Conservation (phyloP, 2,888 invertebrate genomes). For the Folsomia candida region DNA sequence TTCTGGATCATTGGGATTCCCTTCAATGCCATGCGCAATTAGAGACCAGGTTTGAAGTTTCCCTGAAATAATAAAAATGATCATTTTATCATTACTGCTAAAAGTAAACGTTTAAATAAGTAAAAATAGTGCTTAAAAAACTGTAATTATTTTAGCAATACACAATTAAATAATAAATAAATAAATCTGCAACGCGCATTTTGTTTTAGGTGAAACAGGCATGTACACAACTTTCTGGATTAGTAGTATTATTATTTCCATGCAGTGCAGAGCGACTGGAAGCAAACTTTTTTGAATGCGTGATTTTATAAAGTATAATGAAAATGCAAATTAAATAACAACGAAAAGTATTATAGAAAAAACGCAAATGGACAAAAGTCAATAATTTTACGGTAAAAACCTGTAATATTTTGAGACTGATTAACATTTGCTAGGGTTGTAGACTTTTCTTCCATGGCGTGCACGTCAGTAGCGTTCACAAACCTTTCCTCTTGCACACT, state of each 20-base stretch:
- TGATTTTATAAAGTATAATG: too few relatives aligned
- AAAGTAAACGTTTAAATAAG: too few relatives aligned
- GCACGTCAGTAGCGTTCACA: not conserved
- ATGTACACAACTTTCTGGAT: too few relatives aligned
- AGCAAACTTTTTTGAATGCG: too few relatives aligned
- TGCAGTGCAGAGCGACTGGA: too few relatives aligned
- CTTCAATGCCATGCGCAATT: constrained; percentile 70
- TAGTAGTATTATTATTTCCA: too few relatives aligned
- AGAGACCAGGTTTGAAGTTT: constrained; percentile 76
- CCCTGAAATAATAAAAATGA: constrained; percentile 55
- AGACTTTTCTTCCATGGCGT: not conserved
- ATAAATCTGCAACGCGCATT: not conserved
- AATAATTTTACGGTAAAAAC: constrained; percentile 1
- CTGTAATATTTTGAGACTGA: constrained; percentile 10
- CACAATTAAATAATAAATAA: not conserved
- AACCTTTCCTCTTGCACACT: not conserved
- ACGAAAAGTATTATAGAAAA: too few relatives aligned
- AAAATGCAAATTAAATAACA: too few relatives aligned
- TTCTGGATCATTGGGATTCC: constrained; percentile 43
- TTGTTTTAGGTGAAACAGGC: too few relatives aligned
- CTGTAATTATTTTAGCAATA: not conserved
- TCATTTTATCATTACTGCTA: too few relatives aligned
- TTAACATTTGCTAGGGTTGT: constrained; percentile 9
- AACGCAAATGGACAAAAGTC: not conserved
- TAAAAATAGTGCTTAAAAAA: not conserved